phyloP scores from a whole-genome alignment of 2,888 invertebrate genomes.

The Lymantria monacha region DNA sequence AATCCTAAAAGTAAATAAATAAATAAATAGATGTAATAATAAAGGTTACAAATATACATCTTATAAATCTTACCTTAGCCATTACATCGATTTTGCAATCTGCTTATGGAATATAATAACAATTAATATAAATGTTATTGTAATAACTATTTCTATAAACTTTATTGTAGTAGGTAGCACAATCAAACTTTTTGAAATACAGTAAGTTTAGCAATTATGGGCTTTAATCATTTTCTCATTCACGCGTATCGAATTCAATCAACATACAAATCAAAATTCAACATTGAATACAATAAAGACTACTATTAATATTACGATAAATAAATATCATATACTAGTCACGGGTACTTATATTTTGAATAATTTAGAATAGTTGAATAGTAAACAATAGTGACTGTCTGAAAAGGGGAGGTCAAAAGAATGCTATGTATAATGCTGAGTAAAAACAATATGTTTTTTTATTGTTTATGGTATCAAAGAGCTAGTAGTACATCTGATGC shows the following conservation, averaged over 20 bases:
- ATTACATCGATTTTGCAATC: background rate
- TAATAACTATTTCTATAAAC: background rate
- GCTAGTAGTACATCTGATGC: too few relatives aligned
- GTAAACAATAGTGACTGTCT: background rate
- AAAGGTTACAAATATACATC: too few relatives aligned
- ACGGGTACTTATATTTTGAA: background rate
- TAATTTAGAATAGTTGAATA: background rate
- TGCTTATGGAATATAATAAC: background rate
- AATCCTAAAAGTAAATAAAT: too few relatives aligned
- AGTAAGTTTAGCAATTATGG: constrained; percentile 4
- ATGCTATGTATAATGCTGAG: too few relatives aligned
- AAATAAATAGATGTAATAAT: background rate
- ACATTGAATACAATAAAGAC: constrained; percentile 4
- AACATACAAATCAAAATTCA: constrained; percentile 7
- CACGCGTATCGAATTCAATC: constrained; percentile 23
- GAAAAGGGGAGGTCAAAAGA: background rate
- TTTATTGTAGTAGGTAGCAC: background rate
- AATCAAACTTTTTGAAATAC: background rate
- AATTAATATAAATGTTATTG: constrained; percentile 3
- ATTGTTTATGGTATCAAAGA: too few relatives aligned
- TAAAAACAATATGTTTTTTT: too few relatives aligned
- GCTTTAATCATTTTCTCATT: constrained; percentile 6
- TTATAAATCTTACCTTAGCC: constrained; percentile 12
- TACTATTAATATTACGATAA: background rate
- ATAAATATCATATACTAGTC: background rate